These are phyloP conservation scores for Sarcophilus harrisii DNA, from an alignment of 2,797 vertebrate genomes.

Conservation along the genomic window DNA sequence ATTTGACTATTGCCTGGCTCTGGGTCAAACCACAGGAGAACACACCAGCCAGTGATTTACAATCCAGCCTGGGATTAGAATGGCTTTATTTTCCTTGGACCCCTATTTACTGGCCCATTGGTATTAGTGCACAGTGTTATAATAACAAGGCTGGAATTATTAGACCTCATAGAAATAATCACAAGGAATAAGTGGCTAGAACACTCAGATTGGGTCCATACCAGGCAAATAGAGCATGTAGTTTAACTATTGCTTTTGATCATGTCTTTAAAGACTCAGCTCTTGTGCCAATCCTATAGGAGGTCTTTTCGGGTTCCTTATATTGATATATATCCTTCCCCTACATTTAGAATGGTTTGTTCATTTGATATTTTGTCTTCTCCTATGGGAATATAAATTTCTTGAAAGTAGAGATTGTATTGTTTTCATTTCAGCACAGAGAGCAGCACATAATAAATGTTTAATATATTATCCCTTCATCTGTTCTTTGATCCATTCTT, in stretches of 20 bases:
- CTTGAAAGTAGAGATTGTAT: neutral
- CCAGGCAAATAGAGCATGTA: conserved; percentile 21
- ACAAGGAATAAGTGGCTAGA: conserved; percentile 76
- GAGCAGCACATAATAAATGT: neutral
- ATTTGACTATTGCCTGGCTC: conserved; percentile 96
- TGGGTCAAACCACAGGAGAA: conserved; percentile 93
- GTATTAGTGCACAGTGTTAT: conserved; percentile 83
- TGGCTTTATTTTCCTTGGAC: conserved; percentile 86
- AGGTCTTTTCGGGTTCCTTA: neutral
- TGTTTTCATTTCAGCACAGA: neutral
- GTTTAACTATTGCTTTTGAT: conserved; percentile 2
- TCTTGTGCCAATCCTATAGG: neutral
- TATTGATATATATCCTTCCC: neutral
- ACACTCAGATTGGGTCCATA: conserved; percentile 48
- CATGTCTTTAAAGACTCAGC: neutral
- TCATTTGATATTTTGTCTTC: neutral
- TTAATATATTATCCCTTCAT: neutral
- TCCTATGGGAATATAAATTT: neutral
- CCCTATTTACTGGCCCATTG: conserved; percentile 85
- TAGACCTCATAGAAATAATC: conserved; percentile 82
- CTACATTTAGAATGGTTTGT: neutral
- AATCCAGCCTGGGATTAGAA: conserved; percentile 89
- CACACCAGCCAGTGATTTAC: conserved; percentile 88
- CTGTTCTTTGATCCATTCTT: too few relatives aligned
- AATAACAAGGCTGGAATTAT: conserved; percentile 85